Evolutionary conservation across 2,113 vertebrate genomes (phyloP).

Genomic region (Varanus komodoensis): DNA sequence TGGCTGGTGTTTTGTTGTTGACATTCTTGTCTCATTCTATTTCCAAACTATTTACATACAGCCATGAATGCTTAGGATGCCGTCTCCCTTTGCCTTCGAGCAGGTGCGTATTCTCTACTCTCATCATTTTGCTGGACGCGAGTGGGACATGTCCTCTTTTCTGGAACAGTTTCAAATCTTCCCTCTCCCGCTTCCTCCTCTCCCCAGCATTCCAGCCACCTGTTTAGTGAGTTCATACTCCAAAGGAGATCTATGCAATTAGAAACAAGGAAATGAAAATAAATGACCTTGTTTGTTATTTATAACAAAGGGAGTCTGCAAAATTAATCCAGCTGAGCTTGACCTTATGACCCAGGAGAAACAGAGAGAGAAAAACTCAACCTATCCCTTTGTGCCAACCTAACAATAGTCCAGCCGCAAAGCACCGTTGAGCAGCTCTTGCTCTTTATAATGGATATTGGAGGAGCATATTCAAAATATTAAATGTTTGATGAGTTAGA

Average conservation of each 20-base stretch:
- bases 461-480: constrained; percentile 77
- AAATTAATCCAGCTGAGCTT: constrained; percentile 81
- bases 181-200: constrained; percentile 61
- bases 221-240: constrained; percentile 82
- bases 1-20: no score
- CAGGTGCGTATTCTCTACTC: constrained; percentile 78
- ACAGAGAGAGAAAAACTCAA: constrained; percentile 76
- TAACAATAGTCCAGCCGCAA: constrained; percentile 72
- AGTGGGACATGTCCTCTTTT: constrained; percentile 75
- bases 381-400: constrained; percentile 76
- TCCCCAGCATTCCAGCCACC: constrained; percentile 80
- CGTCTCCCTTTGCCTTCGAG: constrained; percentile 72
- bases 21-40: neutral
- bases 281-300: constrained; percentile 85
- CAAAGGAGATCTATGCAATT: constrained; percentile 78
- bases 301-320: constrained; percentile 83
- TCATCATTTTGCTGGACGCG: constrained; percentile 76
- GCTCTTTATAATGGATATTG: constrained; percentile 72
- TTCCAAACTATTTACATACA: constrained; percentile 69
- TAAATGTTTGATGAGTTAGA: constrained; percentile 79
- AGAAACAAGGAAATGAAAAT: constrained; percentile 84
- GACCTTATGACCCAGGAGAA: constrained; percentile 80
- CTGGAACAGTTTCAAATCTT: constrained; percentile 72
- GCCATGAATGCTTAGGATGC: constrained; percentile 66
- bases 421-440: constrained; percentile 72